A percentile compares a stretch with the other conserved stretches of the same genome.
These are phyloP conservation scores for Micropoecilia bifurca DNA, from an alignment of 2,797 vertebrate genomes.

Conservation along the genomic window DNA sequence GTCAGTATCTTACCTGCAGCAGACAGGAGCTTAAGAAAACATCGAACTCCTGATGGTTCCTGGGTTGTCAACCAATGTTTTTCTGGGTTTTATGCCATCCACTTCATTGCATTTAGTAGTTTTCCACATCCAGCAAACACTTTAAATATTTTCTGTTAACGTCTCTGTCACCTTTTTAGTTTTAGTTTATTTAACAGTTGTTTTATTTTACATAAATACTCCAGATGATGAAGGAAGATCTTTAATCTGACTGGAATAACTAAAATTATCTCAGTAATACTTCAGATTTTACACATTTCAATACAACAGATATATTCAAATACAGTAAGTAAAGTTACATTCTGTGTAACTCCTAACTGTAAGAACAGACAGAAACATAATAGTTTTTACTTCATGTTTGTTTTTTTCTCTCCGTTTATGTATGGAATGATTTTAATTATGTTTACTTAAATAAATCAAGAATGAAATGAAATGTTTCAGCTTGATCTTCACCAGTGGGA, in stretches of 20 bases:
- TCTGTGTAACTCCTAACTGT: too few species aligned
- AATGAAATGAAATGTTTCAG: too few species aligned
- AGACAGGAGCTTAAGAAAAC: neutral
- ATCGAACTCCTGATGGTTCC: neutral
- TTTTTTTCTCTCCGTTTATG: too few species aligned
- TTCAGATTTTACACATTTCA: too few species aligned
- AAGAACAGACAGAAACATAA: too few species aligned
- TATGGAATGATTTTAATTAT: too few species aligned
- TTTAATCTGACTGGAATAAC: neutral
- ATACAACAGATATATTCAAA: too few species aligned
- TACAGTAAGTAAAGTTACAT: too few species aligned
- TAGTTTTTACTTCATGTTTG: too few species aligned
- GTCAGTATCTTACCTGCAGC: slow-evolving; percentile 5
- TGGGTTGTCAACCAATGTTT: neutral
- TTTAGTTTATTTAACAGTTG: neutral
- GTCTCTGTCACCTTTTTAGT: neutral
- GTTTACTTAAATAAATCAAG: too few species aligned
- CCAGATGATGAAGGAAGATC: neutral
- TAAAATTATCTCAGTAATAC: neutral
- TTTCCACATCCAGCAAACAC: neutral
- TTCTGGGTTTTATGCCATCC: neutral
- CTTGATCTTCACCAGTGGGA: too few species aligned
- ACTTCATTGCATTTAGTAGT: neutral
- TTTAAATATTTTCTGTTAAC: neutral
- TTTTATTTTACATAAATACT: neutral